Evolutionary conservation across 2,797 vertebrate genomes (phyloP).

Genomic region (Gymnoscopelus braueri): DNA sequence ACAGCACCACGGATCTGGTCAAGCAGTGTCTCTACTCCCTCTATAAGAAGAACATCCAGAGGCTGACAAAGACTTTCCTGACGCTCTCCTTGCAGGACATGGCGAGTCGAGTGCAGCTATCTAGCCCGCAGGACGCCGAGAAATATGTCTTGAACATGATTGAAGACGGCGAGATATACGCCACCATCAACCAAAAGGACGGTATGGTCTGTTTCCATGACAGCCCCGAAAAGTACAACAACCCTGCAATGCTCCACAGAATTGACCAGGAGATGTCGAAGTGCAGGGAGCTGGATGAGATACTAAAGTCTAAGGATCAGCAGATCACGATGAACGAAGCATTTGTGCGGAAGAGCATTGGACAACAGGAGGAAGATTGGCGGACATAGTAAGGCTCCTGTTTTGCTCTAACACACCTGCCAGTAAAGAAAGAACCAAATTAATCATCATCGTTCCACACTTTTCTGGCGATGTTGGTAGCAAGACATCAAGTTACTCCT

Average conservation of each 20-base stretch:
- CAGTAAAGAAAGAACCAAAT: too few relatives aligned
- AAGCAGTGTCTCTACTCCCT: conserved; percentile 98
- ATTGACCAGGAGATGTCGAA: conserved; percentile 99
- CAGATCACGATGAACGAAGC: conserved; percentile 99
- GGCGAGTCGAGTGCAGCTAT: conserved; percentile 98
- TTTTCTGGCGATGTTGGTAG: conserved; percentile 88
- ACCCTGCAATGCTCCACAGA: conserved; percentile 99
- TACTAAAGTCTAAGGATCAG: conserved; percentile 99
- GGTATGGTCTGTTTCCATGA: conserved; percentile 99
- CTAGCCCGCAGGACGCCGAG: conserved; percentile 96
- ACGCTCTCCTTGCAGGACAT: conserved; percentile 99
- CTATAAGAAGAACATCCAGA: conserved; percentile 99
- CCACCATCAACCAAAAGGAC: conserved; percentile 99
- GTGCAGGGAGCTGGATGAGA: conserved; percentile 98
- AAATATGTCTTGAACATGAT: conserved; percentile 99
- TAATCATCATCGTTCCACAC: too few relatives aligned
- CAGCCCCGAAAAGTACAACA: conserved; percentile 99
- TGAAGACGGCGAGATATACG: conserved; percentile 99
- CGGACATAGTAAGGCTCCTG: too few relatives aligned
- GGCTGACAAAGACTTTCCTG: conserved; percentile 99
- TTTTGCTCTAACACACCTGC: too few relatives aligned
- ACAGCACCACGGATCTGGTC: conserved; percentile 97
- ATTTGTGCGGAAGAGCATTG: conserved; percentile 99
- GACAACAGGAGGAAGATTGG: conserved; percentile 90
- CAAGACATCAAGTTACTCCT: conserved; percentile 99